Evolutionary conservation across 2,113 vertebrate species (phyloP).

Genomic region (Zapus hudsonius): DNA sequence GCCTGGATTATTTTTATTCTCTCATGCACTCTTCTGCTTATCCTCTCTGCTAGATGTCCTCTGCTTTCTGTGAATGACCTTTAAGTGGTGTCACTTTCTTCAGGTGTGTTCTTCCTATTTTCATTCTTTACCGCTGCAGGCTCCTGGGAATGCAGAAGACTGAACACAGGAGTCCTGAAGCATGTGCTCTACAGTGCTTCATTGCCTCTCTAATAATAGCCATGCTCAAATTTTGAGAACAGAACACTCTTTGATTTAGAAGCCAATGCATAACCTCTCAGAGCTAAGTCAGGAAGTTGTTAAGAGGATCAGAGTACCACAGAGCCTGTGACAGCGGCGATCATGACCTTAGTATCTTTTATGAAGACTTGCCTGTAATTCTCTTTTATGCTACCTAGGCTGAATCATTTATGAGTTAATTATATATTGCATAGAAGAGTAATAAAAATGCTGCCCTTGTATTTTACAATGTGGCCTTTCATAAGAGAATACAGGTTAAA

Average conservation of each 20-base stretch:
- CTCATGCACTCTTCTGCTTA: background rate
- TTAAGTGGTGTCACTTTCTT: background rate
- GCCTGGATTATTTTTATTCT: background rate
- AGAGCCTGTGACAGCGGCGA: background rate
- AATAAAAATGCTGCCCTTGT: conserved; percentile 8
- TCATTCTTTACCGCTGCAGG: accelerated
- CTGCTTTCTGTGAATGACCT: background rate
- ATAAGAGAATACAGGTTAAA: conserved; percentile 12
- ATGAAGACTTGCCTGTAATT: background rate
- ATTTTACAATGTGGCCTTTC: background rate
- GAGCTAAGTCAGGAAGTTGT: background rate
- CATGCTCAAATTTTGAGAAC: background rate
- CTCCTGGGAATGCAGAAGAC: background rate
- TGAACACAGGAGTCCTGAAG: background rate
- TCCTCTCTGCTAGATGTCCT: background rate
- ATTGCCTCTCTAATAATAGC: background rate
- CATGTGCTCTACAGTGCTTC: background rate
- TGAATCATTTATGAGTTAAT: conserved; percentile 66
- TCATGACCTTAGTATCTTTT: background rate
- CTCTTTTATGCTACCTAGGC: background rate
- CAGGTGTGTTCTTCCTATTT: accelerated
- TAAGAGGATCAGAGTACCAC: background rate
- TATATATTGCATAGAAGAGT: conserved; percentile 8
- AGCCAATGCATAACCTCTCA: background rate
- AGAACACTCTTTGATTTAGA: background rate